Evolutionary conservation across 2,797 vertebrate genomes (phyloP).

Genomic region (Lycodopsis pacificus): DNA sequence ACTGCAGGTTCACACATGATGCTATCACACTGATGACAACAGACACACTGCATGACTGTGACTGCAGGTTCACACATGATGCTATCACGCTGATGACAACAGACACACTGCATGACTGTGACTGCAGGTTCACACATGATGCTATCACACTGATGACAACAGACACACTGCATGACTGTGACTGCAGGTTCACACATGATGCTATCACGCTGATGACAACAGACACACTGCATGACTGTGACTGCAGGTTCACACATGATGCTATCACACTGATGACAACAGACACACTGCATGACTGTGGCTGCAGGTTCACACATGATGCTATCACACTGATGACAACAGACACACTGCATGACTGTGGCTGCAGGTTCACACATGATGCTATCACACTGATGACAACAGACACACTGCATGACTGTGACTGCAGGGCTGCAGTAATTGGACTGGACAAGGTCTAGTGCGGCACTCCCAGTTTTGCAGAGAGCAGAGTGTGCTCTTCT

Average conservation of each 20-base stretch:
- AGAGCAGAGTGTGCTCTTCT: slow-evolving; percentile 54
- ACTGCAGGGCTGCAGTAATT: slow-evolving; percentile 64
- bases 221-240: slow-evolving; percentile 50
- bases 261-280: slow-evolving; percentile 58
- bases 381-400: slow-evolving; percentile 58
- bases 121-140: slow-evolving; percentile 45
- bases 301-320: slow-evolving; percentile 45
- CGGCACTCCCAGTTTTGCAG: slow-evolving; percentile 55
- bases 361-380: slow-evolving; percentile 31
- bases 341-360: slow-evolving; percentile 42
- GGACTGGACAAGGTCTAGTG: slow-evolving; percentile 76
- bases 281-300: slow-evolving; percentile 50
- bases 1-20: slow-evolving; percentile 45
- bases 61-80: slow-evolving; percentile 45
- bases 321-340: slow-evolving; percentile 58
- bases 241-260: slow-evolving; percentile 45
- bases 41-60: slow-evolving; percentile 50
- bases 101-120: slow-evolving; percentile 50
- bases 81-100: slow-evolving; percentile 58
- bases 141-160: slow-evolving; percentile 58
- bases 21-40: slow-evolving; percentile 58
- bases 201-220: slow-evolving; percentile 58
- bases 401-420: slow-evolving; percentile 50
- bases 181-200: slow-evolving; percentile 45
- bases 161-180: slow-evolving; percentile 50